Base-by-base conservation (phyloP, 2,797 vertebrate species). In the Uromys caudimaculatus region DNA sequence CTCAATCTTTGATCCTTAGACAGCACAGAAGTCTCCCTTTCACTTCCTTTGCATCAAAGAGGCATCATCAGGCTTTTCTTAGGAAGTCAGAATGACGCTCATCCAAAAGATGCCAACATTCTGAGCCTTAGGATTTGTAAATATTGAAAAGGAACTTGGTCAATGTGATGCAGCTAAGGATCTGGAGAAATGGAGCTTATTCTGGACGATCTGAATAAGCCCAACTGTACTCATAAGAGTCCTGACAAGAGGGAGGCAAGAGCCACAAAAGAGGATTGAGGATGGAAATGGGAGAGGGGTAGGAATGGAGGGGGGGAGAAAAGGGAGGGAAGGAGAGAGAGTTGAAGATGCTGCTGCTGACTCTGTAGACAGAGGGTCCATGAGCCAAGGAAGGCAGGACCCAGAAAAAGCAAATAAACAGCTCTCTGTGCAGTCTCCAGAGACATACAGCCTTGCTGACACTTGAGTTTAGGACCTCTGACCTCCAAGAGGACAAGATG, bases 51-150 rank as follows among this genome's bases (percentile, higher is more conserved):
- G 60, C 10, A 7, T 11, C 14, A 52, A 93, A 50, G 78, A 78
- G 87, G 50, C 52, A 67, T 86, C 85, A 54, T 1, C 58, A 73
- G 16, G 41, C 1, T 67, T 60, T 38, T 88, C 84, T 38, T 84
- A 50, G 38, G 10, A 56, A 82, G 73, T 62, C 56, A 76, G 85
- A 92, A 77, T 14, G 73, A 90, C 38, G 38, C 29, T 35, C 12
- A 21, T 47, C 54, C 78, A 41, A 92, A n/a, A 94, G 29, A 56
- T 89, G 78, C 60, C 50, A 89, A 71, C 44, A 52, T 91, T 41
- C 54, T 90, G 86, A 96, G 93, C 69, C 52, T 76, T 29, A 23
- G 50, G 17, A 90, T 60, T 81, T 81, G 60, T 89, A 52, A 94
- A 47, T 87, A 44, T 60, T 62, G 54, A 75, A 84, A 90, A 94